Percentiles rank a stretch among this genome's conserved stretches.
phyloP scores from a whole-genome alignment of 2,113 vertebrate species.

The Syngnathus floridae region DNA sequence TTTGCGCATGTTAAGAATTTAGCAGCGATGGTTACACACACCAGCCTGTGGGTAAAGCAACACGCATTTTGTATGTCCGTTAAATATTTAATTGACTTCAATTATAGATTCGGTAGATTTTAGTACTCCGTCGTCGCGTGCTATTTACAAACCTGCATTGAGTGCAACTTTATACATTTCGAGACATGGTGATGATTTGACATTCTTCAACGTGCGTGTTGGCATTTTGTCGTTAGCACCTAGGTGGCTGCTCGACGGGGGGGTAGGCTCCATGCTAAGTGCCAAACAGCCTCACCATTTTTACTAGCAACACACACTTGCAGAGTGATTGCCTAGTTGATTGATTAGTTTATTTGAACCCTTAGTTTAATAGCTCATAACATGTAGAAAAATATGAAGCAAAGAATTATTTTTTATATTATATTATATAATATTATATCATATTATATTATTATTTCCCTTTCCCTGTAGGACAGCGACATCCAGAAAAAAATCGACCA shows the following conservation, averaged over 20 bases:
- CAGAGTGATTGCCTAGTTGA: too few species aligned
- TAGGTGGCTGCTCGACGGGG: too few species aligned
- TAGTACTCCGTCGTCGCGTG: background rate
- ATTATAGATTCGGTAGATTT: background rate
- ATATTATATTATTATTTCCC: background rate
- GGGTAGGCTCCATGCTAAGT: too few species aligned
- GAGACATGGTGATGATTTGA: background rate
- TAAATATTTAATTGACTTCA: background rate
- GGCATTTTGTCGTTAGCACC: too few species aligned
- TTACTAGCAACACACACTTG: too few species aligned
- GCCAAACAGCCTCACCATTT: too few species aligned
- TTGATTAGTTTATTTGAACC: too few species aligned
- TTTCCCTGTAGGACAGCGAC: constrained; percentile 78
- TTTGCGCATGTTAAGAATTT: background rate
- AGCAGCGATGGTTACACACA: background rate
- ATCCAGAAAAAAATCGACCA: constrained; percentile 90
- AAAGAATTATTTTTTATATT: too few species aligned
- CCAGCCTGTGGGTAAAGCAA: background rate
- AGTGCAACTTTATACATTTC: background rate
- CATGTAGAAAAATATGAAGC: too few species aligned
- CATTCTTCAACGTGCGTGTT: too few species aligned
- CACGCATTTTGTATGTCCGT: background rate
- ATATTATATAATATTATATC: background rate
- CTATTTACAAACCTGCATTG: background rate
- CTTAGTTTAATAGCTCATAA: too few species aligned